Base-by-base conservation (phyloP, 1,140 invertebrate genomes). In the Dendroctonus ponderosae region DNA sequence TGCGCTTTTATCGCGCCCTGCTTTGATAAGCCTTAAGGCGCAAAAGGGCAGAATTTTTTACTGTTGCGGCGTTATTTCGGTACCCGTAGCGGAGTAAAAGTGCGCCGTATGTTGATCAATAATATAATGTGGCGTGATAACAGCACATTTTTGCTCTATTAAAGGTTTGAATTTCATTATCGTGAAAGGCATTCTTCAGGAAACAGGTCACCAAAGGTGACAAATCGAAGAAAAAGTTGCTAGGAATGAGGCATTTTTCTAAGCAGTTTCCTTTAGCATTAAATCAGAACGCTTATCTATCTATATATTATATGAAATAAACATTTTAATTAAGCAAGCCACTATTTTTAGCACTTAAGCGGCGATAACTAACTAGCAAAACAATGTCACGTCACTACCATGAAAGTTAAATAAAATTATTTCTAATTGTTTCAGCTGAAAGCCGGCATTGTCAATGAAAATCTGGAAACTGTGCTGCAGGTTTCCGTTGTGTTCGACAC, bases 401-500 rank as follows among this genome's bases (percentile, higher is more conserved):
- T 12, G 8, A 52, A 14, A n/a, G 26, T 52, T 52, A n/a, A 2
- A 52, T 12, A n/a, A n/a, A n/a, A 52, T 12, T 1, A 8, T 9
- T 2, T 11, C 0, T 5, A 5, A 1, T 59, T 59, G 12, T 59
- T 48, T 44, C 77, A 97, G 94, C 80, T 97, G 44, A 98, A 98
- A 85, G 92, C 91, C 7, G 83, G 94, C 7, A 87, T 93, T n/a
- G 84, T 96, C 0, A 85, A 89, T 80, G 85, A 93, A 60, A 79
- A 87, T 44, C 83, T 94, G 70, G 78, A 88, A 71, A 83, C 94
- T 40, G 77, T 91, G 9, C 85, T 90, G 74, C 88, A 96, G 78
- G 88, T 89, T 7, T 82, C 85, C 73, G 93, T 97, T 0, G 88
- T 91, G 62, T 97, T 94, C 83, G 94, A 97, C 79, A 87, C 84